Conservation (phyloP, 2,113 vertebrate species). For the Dromaius novaehollandiae region DNA sequence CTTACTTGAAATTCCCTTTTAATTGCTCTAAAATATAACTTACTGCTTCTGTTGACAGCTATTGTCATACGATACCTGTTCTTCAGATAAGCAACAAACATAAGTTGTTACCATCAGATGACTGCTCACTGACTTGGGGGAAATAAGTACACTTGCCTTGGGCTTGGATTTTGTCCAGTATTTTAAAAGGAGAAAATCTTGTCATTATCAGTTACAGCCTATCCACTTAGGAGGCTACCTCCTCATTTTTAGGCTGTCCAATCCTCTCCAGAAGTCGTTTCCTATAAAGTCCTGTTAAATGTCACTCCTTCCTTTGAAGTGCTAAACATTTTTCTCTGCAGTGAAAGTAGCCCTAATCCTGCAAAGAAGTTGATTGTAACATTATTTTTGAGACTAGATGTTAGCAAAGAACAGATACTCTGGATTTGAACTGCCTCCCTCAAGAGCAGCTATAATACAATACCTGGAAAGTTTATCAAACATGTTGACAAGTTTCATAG, state of each 20-base stretch:
- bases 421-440: background rate
- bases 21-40: background rate
- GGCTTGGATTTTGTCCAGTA: background rate
- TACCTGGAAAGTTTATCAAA: constrained; percentile 97
- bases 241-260: background rate
- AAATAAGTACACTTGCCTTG: background rate
- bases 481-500: constrained; percentile 96
- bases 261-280: background rate
- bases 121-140: background rate
- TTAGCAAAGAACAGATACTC: background rate
- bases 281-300: background rate
- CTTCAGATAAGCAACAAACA: background rate
- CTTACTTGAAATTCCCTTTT: background rate
- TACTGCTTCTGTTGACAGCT: background rate
- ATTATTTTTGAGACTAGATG: background rate
- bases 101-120: background rate
- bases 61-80: background rate
- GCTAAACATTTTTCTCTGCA: background rate
- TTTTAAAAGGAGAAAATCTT: background rate
- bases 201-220: background rate
- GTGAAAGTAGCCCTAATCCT: background rate
- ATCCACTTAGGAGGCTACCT: background rate
- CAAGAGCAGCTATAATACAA: background rate
- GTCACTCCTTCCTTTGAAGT: background rate
- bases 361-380: background rate